Evolutionary conservation across 2,888 invertebrate species (phyloP).

Genomic region (Odontomyia ornata): DNA sequence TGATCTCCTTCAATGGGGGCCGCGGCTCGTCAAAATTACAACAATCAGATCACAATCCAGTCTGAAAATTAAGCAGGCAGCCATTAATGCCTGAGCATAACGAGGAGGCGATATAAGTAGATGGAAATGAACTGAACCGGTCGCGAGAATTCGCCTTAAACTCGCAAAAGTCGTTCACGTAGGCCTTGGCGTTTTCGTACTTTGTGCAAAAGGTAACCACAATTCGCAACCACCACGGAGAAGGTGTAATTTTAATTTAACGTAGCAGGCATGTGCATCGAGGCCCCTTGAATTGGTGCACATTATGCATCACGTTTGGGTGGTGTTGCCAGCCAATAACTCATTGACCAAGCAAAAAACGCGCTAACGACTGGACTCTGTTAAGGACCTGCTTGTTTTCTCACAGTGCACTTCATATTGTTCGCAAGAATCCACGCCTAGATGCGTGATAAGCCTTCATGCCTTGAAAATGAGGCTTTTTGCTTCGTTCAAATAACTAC

Average conservation of each 20-base stretch:
- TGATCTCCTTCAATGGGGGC: slow-evolving; percentile 26
- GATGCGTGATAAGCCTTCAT: too few species aligned
- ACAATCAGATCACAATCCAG: slow-evolving; percentile 44
- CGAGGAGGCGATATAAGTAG: slow-evolving; percentile 45
- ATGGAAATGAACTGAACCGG: slow-evolving; percentile 36
- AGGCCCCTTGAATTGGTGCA: slow-evolving; percentile 19
- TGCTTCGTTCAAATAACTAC: too few species aligned
- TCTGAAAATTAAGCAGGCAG: slow-evolving; percentile 36
- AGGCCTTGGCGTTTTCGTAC: slow-evolving; percentile 3
- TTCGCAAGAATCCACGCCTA: too few species aligned
- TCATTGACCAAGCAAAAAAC: background rate
- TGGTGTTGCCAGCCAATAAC: background rate
- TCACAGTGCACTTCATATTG: too few species aligned
- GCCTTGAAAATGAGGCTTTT: too few species aligned
- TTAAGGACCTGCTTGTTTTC: too few species aligned
- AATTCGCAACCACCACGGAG: slow-evolving; percentile 24
- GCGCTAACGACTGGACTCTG: too few species aligned
- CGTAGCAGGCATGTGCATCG: slow-evolving; percentile 37
- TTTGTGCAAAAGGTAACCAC: slow-evolving; percentile 24
- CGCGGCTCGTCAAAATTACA: slow-evolving; percentile 42
- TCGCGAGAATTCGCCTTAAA: slow-evolving; percentile 23
- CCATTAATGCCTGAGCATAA: slow-evolving; percentile 38
- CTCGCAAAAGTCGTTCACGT: slow-evolving; percentile 1
- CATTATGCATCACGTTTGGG: slow-evolving; percentile 4
- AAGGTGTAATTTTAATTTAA: slow-evolving; percentile 47